A percentile compares a stretch with the other conserved stretches of the same genome.
phyloP scores from a whole-genome alignment of 2,113 vertebrate genomes.

The Leptosomus discolor region DNA sequence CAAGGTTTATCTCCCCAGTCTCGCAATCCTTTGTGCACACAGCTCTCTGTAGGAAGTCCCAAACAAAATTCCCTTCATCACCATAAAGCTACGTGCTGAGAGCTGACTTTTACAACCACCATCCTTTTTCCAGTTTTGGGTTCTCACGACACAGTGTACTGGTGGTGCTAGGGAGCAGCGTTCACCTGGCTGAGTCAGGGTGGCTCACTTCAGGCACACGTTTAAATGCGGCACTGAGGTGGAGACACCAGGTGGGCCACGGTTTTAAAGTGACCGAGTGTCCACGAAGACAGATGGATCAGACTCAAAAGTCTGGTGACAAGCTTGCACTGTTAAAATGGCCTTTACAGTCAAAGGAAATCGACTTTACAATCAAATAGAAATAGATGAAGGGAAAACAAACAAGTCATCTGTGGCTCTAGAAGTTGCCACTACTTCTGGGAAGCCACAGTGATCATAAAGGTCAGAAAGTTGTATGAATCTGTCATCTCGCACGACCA shows the following conservation, averaged over 20 bases:
- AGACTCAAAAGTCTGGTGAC: neutral
- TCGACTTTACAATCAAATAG: neutral
- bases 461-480: neutral
- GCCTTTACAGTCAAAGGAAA: neutral
- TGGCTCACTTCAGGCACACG: fast-evolving
- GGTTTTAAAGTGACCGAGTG: neutral
- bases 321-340: neutral
- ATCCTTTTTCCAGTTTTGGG: neutral
- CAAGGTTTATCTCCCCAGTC: constrained; percentile 10
- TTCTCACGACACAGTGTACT: neutral
- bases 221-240: neutral
- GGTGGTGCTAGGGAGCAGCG: neutral
- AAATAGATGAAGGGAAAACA: neutral
- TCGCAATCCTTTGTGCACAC: neutral
- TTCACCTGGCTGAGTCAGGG: no score
- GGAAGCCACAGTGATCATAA: neutral
- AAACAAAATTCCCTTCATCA: neutral
- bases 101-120: neutral
- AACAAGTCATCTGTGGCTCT: neutral
- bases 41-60: neutral
- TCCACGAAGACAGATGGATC: neutral
- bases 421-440: neutral
- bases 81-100: neutral
- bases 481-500: fast-evolving
- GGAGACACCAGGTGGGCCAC: fast-evolving